These are phyloP conservation scores for Anseranas semipalmata DNA, from an alignment of 2,113 vertebrate genomes.

Conservation along the genomic window DNA sequence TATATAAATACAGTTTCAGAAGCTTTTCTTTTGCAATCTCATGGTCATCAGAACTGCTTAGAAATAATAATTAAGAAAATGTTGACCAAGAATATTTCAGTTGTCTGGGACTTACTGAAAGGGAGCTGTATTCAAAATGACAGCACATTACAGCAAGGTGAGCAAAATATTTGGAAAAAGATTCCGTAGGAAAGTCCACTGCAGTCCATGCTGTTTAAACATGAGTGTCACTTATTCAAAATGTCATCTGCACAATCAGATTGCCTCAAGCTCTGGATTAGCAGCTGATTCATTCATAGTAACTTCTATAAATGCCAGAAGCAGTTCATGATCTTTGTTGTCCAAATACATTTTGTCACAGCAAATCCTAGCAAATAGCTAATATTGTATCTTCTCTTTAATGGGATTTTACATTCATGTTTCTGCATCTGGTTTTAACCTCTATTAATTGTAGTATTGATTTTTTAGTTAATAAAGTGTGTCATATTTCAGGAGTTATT, in stretches of 20 bases:
- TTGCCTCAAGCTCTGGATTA: conserved; percentile 5
- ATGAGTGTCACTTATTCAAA: neutral
- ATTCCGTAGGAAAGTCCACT: neutral
- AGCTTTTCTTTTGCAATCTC: neutral
- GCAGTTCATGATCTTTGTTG: conserved; percentile 51
- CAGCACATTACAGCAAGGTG: neutral
- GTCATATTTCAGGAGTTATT: neutral
- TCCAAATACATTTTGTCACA: conserved; percentile 34
- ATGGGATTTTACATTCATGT: neutral
- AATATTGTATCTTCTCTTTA: neutral
- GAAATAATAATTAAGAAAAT: neutral
- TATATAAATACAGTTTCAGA: neutral
- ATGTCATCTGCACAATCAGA: conserved; percentile 43
- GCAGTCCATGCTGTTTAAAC: neutral
- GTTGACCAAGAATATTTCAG: neutral
- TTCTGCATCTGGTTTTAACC: neutral
- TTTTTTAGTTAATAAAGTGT: neutral
- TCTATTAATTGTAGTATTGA: neutral
- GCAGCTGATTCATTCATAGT: conserved; percentile 44
- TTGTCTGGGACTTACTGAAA: neutral
- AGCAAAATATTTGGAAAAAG: neutral
- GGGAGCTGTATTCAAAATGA: neutral
- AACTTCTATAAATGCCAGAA: conserved; percentile 33
- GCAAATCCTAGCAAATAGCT: neutral
- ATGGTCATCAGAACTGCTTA: neutral